These are phyloP conservation scores for Amblyteles armatorius DNA, from an alignment of 2,888 invertebrate genomes.

Conservation along the genomic window DNA sequence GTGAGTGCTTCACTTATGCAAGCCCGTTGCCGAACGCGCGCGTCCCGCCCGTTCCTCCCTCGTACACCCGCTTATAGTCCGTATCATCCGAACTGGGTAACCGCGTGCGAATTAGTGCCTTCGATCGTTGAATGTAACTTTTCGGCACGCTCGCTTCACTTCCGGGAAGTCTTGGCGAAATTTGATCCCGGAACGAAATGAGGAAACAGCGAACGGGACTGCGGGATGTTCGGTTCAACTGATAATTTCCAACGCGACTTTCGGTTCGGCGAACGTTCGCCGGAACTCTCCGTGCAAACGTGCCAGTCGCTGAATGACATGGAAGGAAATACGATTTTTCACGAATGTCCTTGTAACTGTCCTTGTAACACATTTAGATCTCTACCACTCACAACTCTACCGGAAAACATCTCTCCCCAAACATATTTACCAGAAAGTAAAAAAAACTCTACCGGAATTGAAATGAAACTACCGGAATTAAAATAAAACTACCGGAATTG, in stretches of 20 bases:
- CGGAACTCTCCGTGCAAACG: conserved; percentile 21
- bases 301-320: background rate
- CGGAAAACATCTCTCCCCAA: too few relatives aligned
- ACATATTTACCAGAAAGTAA: too few relatives aligned
- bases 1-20: conserved; percentile 62
- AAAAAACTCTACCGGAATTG: too few relatives aligned
- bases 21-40: conserved; percentile 56
- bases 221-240: conserved; percentile 57
- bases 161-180: conserved; percentile 38
- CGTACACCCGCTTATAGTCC: conserved; percentile 29
- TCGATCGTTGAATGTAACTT: conserved; percentile 63
- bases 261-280: conserved; percentile 37
- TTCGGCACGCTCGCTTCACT: conserved; percentile 62
- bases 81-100: conserved; percentile 46
- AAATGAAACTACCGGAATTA: too few relatives aligned
- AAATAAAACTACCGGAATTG: too few relatives aligned
- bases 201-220: background rate
- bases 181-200: conserved; percentile 2
- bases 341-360: background rate
- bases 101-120: conserved; percentile 67
- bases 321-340: background rate
- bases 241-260: conserved; percentile 47
- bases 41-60: conserved; percentile 4
- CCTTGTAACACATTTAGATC: too few relatives aligned
- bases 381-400: too few relatives aligned